A percentile compares a stretch with the other conserved stretches of the same genome.
Evolutionary conservation across 1,140 invertebrate genomes (phyloP).

Genomic region (Pseudomyrmex gracilis): DNA sequence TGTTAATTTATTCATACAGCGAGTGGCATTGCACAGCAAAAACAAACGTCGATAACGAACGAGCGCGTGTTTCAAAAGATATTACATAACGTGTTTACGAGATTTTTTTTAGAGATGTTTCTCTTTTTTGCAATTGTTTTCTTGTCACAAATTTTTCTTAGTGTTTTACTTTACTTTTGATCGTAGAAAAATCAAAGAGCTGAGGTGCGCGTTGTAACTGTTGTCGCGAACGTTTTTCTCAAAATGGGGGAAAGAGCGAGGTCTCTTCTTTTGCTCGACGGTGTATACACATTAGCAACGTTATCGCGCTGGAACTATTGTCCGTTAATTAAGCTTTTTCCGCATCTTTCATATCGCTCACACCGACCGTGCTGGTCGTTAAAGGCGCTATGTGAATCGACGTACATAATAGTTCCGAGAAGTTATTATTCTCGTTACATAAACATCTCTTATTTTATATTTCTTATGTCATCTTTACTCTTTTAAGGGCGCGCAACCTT

Average conservation of each 20-base stretch:
- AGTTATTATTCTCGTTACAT: conserved; percentile 22
- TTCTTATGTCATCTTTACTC: neutral
- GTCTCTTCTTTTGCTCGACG: neutral
- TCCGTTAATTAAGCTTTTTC: conserved; percentile 38
- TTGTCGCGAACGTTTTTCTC: neutral
- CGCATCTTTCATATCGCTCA: conserved; percentile 1
- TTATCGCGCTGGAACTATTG: conserved; percentile 13
- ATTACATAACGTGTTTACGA: neutral
- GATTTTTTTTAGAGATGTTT: neutral
- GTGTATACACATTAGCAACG: conserved; percentile 30
- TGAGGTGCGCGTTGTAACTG: neutral
- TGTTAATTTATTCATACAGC: too few species aligned
- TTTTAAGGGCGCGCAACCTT: neutral
- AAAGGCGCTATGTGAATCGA: conserved; percentile 23
- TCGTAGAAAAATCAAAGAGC: neutral
- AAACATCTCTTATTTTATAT: conserved; percentile 15
- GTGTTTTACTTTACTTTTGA: neutral
- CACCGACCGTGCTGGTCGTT: neutral
- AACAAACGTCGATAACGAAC: neutral
- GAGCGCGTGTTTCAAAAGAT: neutral
- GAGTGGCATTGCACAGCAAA: neutral
- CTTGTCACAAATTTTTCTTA: too few species aligned
- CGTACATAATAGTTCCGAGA: conserved; percentile 15
- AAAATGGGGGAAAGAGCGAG: neutral
- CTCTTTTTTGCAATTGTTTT: neutral